These are phyloP conservation scores for Xiphophorus hellerii DNA, from an alignment of 2,113 vertebrate genomes.

Conservation along the genomic window DNA sequence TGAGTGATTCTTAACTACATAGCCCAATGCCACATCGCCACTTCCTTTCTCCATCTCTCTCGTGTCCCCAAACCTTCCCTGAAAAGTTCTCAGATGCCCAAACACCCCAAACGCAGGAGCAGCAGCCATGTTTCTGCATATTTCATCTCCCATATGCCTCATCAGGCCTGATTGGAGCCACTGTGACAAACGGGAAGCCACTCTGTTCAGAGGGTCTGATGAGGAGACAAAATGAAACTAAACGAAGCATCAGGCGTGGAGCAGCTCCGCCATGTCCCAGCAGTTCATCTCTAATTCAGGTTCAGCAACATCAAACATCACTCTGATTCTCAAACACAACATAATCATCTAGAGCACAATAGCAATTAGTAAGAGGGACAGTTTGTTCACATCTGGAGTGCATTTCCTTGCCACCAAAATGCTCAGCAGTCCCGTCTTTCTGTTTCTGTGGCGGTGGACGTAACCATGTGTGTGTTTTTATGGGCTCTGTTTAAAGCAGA, in stretches of 20 bases:
- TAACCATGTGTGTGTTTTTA: slow-evolving; percentile 49
- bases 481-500: slow-evolving; percentile 75
- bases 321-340: slow-evolving; percentile 1
- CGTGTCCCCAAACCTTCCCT: neutral
- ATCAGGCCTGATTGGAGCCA: neutral
- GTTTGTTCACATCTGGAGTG: slow-evolving; percentile 81
- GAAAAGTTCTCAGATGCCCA: neutral
- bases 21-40: slow-evolving; percentile 46
- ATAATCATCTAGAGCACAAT: slow-evolving; percentile 58
- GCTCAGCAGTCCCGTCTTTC: slow-evolving; percentile 28
- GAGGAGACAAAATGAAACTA: no score
- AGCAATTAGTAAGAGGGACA: slow-evolving; percentile 34
- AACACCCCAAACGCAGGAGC: neutral
- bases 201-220: no score
- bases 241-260: no score
- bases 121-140: neutral
- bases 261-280: no score
- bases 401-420: slow-evolving; percentile 69
- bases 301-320: neutral
- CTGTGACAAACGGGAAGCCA: neutral
- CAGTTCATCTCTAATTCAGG: neutral
- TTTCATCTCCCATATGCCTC: neutral
- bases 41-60: slow-evolving; percentile 4
- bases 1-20: slow-evolving; percentile 72
- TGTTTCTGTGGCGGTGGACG: slow-evolving; percentile 41